Conservation (phyloP, 2,797 vertebrate genomes). For the Oryzias dopingdopingensis region DNA sequence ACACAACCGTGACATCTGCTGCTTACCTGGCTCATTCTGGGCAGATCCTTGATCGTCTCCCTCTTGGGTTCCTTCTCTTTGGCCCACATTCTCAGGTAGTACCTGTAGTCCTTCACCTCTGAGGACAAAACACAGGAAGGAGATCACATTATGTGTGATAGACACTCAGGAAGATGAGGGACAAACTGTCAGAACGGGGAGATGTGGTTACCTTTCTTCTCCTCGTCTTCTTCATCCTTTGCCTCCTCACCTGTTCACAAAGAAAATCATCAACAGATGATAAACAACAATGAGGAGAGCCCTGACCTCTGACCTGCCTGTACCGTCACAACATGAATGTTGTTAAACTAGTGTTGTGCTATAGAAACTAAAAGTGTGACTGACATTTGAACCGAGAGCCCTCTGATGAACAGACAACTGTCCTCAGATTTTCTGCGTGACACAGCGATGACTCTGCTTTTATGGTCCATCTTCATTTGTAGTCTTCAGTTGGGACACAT, state of each 20-base stretch:
- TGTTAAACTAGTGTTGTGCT: too few relatives aligned
- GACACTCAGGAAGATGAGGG: too few relatives aligned
- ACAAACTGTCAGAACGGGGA: neutral
- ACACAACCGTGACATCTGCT: neutral
- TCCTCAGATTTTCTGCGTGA: too few relatives aligned
- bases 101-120: conserved; percentile 93
- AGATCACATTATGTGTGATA: too few relatives aligned
- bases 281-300: neutral
- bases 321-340: too few relatives aligned
- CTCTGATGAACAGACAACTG: too few relatives aligned
- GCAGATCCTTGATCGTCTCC: conserved; percentile 94
- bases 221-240: conserved; percentile 68
- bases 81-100: conserved; percentile 95
- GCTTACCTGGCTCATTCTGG: conserved; percentile 94
- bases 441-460: too few relatives aligned
- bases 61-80: conserved; percentile 88
- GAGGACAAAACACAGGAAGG: conserved; percentile 30
- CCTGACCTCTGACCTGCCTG: too few relatives aligned
- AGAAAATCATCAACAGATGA: conserved; percentile 1
- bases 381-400: too few relatives aligned
- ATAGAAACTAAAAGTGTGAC: too few relatives aligned
- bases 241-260: conserved; percentile 59
- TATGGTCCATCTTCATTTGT: too few relatives aligned
- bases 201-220: conserved; percentile 79
- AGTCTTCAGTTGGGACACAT: too few relatives aligned